Evolutionary conservation across 2,888 invertebrate genomes (phyloP), one percentile per base, ranked within the genome.

Genomic region (Netelia virgata): DNA sequence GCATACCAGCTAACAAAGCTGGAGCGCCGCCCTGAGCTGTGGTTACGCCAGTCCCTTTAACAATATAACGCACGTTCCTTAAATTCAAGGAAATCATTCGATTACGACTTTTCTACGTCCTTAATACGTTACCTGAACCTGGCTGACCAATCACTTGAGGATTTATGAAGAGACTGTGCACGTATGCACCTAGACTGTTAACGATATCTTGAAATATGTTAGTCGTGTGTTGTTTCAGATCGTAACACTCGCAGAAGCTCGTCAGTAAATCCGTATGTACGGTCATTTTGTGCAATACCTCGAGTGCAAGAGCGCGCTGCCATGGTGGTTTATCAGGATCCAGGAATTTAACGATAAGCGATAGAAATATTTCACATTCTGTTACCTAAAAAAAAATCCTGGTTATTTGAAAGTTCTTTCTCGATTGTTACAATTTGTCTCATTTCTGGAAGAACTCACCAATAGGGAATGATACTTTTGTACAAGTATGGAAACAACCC

Each of bases 281-380:
- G 0, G 97, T 97, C 95, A 99, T 97, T 94, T 98, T 98, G 93
- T 99, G 98, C 63, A 99, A 95, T 1, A 99, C 99, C 95, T 99
- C 99, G 18, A 99, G 94, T 0, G 99, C 99, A 72, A 99, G 94
- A 1, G 98, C 98, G 79, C 99, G 95, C 93, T 99, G 99, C 99
- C 99, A 99, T 86, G 97, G 95, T 1, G 98, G 98, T 94, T 99
- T 98, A 92, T 99, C 99, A 0, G 98, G 97, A 93, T 99, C 99
- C 93, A 99, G 94, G 94, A 99, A 99, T 94, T 99, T 99, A 53
- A 99, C 98, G 74, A 99, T 97, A 72, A 99, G 94, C 0, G 99
- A 99, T 61, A 99, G 95, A 94, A 99, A 99, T 92, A 99, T 99
- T 94, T 99, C 99, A 94, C 99, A 99, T 94, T 99, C 99, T 0